These are phyloP conservation scores for Lissonota sp. DNA, from an alignment of 2,888 invertebrate species.

Conservation along the genomic window DNA sequence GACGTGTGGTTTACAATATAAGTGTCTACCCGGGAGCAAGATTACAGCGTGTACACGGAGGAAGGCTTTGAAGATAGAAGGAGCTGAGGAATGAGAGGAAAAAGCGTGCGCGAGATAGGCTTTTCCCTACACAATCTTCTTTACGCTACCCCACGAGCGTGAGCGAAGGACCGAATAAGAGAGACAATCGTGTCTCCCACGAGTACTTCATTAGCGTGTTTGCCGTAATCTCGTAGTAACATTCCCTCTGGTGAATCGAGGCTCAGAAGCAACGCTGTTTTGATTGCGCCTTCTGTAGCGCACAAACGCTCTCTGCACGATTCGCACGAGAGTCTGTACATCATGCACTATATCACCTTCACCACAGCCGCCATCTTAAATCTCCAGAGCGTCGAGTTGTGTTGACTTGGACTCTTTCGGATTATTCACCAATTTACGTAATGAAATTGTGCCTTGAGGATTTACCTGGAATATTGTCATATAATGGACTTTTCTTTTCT, in stretches of 20 bases:
- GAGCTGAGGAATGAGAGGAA: conserved; percentile 9
- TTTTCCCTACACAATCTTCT: not conserved
- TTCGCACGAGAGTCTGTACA: no score
- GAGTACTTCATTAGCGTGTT: conserved; percentile 55
- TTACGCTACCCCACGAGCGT: conserved; percentile 10
- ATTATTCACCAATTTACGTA: no score
- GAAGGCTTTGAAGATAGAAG: conserved; percentile 9
- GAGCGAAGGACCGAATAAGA: conserved; percentile 25
- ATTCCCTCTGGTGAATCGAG: not conserved
- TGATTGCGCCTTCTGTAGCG: conserved; percentile 4
- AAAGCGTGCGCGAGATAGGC: conserved; percentile 13
- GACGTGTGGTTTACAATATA: conserved; percentile 2
- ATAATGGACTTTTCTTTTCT: no score
- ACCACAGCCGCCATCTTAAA: no score
- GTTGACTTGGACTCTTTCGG: no score
- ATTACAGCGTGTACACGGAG: conserved; percentile 3
- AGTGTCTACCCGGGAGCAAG: conserved; percentile 26
- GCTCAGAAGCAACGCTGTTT: not conserved
- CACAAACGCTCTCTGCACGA: conserved; percentile 2
- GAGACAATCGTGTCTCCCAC: conserved; percentile 10
- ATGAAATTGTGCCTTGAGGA: no score
- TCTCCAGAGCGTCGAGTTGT: no score
- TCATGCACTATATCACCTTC: no score
- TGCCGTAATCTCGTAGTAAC: conserved; percentile 37
- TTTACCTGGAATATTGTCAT: no score